phyloP scores from a whole-genome alignment of 2,797 vertebrate genomes.

The Hemitrygon akajei region DNA sequence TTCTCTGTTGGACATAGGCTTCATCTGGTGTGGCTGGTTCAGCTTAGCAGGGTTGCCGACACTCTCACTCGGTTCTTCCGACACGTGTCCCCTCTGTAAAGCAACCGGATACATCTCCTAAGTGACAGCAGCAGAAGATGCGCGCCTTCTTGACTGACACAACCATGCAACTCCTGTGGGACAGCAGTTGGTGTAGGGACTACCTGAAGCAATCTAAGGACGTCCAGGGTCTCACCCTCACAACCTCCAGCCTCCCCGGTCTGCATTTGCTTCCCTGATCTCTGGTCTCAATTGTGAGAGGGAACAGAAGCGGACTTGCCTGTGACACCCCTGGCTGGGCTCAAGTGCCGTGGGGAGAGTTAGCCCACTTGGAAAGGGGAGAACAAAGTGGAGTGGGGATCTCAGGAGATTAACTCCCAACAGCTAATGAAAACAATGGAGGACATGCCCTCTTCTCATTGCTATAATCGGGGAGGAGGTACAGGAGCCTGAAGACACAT shows the following conservation, averaged over 20 bases:
- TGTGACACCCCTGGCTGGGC: not conserved
- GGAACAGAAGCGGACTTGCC: not conserved
- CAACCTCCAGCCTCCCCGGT: too few species aligned
- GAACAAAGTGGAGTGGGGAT: slow-evolving; percentile 37
- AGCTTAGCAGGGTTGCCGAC: slow-evolving; percentile 64
- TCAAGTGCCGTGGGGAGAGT: not conserved
- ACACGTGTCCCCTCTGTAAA: slow-evolving; percentile 61
- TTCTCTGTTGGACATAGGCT: slow-evolving; percentile 96
- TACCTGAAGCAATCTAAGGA: not conserved
- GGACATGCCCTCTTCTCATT: too few species aligned
- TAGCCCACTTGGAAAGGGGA: not conserved
- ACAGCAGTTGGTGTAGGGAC: not conserved
- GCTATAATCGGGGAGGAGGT: too few species aligned
- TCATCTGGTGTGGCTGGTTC: slow-evolving; percentile 90
- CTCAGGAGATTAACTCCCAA: not conserved
- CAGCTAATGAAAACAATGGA: not conserved
- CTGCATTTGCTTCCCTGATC: not conserved
- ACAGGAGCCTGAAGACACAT: too few species aligned
- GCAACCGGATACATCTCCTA: not conserved
- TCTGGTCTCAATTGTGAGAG: not conserved
- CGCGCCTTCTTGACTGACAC: not conserved
- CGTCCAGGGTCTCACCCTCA: not conserved
- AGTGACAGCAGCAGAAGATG: not conserved
- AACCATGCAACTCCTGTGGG: not conserved
- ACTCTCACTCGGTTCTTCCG: slow-evolving; percentile 79